Conservation (phyloP, 2,888 invertebrate genomes). For the Dusona sp. region DNA sequence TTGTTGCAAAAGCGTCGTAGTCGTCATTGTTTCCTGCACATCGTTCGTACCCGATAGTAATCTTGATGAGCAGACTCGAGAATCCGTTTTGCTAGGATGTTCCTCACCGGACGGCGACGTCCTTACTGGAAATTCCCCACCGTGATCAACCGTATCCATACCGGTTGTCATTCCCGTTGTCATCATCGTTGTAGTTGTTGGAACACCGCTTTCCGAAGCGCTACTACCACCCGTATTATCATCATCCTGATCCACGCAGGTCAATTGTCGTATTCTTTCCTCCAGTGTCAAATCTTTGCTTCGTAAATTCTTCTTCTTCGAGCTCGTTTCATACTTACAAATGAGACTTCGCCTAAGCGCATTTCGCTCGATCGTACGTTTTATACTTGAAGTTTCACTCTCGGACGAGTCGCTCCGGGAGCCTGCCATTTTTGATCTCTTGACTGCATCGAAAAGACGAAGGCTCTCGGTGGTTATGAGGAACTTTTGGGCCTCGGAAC, state of each 20-base stretch:
- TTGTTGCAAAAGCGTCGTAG: slow-evolving; percentile 48
- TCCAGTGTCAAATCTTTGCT: slow-evolving; percentile 92
- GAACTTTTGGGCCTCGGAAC: slow-evolving; percentile 85
- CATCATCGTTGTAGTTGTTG: slow-evolving; percentile 89
- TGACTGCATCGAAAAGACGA: slow-evolving; percentile 89
- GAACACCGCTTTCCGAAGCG: slow-evolving; percentile 69
- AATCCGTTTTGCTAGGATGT: slow-evolving; percentile 78
- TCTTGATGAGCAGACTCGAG: slow-evolving; percentile 19
- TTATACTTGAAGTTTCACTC: slow-evolving; percentile 85
- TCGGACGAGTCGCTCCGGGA: slow-evolving; percentile 80
- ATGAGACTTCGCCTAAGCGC: slow-evolving; percentile 92
- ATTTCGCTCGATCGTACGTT: slow-evolving; percentile 93
- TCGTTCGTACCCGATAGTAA: slow-evolving; percentile 39
- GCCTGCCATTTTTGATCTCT: slow-evolving; percentile 86
- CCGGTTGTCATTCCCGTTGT: slow-evolving; percentile 70
- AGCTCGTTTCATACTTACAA: slow-evolving; percentile 86
- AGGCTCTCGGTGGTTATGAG: slow-evolving; percentile 91
- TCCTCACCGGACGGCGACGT: slow-evolving; percentile 90
- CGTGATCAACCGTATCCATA: slow-evolving; percentile 47
- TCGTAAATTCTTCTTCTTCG: slow-evolving; percentile 86
- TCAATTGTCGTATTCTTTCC: slow-evolving; percentile 93
- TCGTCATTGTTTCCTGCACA: slow-evolving; percentile 63
- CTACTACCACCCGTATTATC: slow-evolving; percentile 77
- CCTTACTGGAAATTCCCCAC: slow-evolving; percentile 85
- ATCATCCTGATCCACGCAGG: slow-evolving; percentile 92